Evolutionary conservation across 92 coral and sea anemone genomes (phyloP).

Genomic region (Paragorgia papillata): DNA sequence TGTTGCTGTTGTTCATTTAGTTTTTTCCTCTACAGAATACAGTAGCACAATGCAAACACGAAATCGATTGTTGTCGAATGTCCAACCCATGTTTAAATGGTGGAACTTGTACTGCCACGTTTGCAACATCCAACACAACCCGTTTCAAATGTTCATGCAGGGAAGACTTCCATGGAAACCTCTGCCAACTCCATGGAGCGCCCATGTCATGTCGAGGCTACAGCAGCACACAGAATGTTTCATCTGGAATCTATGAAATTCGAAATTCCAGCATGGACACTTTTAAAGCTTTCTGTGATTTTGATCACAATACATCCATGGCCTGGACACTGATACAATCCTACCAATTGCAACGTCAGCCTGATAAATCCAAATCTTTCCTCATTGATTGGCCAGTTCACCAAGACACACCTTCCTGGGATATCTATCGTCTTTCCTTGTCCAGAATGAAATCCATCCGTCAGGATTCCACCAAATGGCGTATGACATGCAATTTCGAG

Average conservation of each 20-base stretch:
- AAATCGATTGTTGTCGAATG: background rate
- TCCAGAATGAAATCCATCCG: background rate
- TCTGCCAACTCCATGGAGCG: background rate
- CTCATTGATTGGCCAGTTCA: background rate
- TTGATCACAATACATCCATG: background rate
- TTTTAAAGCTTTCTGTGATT: background rate
- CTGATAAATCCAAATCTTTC: background rate
- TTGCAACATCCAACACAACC: background rate
- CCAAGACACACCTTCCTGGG: background rate
- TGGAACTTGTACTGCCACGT: background rate
- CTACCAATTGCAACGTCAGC: background rate
- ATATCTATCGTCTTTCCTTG: background rate
- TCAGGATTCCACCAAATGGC: background rate
- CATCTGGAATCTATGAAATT: background rate
- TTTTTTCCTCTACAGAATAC: too few species aligned
- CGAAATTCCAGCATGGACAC: background rate
- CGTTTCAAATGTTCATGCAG: background rate
- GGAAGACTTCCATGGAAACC: background rate
- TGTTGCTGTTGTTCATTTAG: too few species aligned
- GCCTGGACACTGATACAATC: background rate
- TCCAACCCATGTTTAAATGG: background rate
- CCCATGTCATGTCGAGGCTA: background rate
- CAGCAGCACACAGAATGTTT: background rate
- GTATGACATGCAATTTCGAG: background rate
- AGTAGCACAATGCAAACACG: too few species aligned